Evolutionary conservation across 2,888 invertebrate species (phyloP).

Genomic region (Eurois occulta): DNA sequence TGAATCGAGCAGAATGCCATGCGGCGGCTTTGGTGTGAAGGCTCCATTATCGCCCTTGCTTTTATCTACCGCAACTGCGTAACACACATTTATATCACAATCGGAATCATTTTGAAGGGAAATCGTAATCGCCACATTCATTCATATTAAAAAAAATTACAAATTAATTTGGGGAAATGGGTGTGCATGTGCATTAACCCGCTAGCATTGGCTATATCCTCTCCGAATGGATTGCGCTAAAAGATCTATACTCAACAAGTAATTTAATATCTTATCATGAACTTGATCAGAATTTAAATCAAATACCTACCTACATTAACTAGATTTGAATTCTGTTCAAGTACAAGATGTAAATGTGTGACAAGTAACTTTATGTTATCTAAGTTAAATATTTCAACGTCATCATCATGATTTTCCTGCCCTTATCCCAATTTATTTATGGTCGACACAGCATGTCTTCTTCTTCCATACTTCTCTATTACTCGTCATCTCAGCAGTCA

Average conservation of each 20-base stretch:
- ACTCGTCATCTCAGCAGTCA: not conserved
- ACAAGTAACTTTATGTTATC: not conserved
- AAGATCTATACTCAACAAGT: not conserved
- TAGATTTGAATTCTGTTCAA: not conserved
- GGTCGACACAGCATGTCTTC: too few relatives aligned
- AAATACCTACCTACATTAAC: not conserved
- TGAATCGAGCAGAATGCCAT: too few relatives aligned
- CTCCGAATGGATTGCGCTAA: not conserved
- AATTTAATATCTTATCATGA: not conserved
- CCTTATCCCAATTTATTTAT: not conserved
- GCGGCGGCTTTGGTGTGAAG: too few relatives aligned
- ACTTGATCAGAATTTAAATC: conserved; percentile 5
- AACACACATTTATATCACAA: not conserved
- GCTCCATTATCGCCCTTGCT: too few relatives aligned
- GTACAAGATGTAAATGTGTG: not conserved
- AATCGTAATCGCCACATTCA: too few relatives aligned
- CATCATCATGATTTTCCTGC: not conserved
- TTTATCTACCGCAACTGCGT: not conserved
- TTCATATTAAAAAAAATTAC: too few relatives aligned
- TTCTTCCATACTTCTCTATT: not conserved
- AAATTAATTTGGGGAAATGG: not conserved
- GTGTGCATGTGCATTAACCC: too few relatives aligned
- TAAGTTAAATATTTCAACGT: not conserved
- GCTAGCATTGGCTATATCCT: not conserved
- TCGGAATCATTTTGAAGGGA: not conserved